phyloP scores from a whole-genome alignment of 2,888 invertebrate species.

The Ellobium chinense region DNA sequence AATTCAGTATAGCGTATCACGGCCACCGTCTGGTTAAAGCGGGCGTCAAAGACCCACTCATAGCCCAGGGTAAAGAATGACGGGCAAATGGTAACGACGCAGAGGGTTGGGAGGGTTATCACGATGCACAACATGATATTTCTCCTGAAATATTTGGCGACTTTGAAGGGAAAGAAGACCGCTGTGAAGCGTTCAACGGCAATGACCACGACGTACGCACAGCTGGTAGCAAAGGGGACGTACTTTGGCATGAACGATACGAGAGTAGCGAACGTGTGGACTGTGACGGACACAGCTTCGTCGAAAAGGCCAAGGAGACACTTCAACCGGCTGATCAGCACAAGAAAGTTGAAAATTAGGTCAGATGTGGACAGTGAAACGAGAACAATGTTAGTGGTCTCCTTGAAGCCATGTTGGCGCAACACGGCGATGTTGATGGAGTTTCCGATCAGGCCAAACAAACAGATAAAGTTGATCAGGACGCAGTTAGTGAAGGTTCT shows the following conservation, averaged over 20 bases:
- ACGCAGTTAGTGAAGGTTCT: constrained; percentile 22
- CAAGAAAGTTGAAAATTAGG: neutral
- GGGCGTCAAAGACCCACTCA: neutral
- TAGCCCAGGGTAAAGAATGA: neutral
- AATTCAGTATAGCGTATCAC: neutral
- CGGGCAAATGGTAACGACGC: neutral
- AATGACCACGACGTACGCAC: neutral
- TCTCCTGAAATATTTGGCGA: neutral
- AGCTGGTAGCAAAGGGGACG: neutral
- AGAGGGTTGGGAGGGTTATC: neutral
- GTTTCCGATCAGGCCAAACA: constrained; percentile 8
- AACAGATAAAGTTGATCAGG: constrained; percentile 11
- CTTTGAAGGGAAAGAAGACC: constrained; percentile 26
- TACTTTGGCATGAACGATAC: neutral
- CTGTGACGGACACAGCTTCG: neutral
- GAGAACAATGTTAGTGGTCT: neutral
- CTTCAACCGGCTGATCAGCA: neutral
- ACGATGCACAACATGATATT: neutral
- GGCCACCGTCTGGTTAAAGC: neutral
- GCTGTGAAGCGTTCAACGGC: constrained; percentile 11
- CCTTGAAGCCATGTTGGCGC: neutral
- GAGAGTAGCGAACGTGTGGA: neutral
- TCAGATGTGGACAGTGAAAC: neutral
- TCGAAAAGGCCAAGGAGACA: neutral
- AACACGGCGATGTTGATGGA: neutral